A percentile compares a stretch with the other conserved stretches of the same genome.
phyloP scores from a whole-genome alignment of 2,113 vertebrate genomes.

The Siphamia tubifer region DNA sequence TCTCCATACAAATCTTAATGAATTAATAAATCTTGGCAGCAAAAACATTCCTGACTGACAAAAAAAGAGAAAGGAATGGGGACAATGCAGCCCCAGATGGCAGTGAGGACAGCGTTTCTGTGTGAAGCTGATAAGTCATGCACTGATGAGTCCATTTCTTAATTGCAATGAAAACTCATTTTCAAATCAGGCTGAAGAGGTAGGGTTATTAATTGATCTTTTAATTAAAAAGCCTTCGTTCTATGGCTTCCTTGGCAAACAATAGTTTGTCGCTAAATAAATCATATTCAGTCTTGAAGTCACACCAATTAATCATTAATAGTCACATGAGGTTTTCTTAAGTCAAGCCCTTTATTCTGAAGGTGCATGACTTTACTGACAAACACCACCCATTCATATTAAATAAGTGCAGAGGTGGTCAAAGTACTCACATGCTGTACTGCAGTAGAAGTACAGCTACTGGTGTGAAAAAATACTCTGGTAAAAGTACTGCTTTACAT shows the following conservation, averaged over 20 bases:
- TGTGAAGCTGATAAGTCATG: conserved; percentile 84
- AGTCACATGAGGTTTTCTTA: conserved; percentile 32
- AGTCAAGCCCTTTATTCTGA: conserved; percentile 13
- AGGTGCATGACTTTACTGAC: conserved; percentile 23
- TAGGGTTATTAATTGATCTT: conserved; percentile 80
- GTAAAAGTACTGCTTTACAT: too few species aligned
- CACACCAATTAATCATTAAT: conserved; percentile 71
- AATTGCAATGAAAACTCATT: conserved; percentile 80
- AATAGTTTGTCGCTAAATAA: conserved; percentile 66
- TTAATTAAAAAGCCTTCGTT: conserved; percentile 73
- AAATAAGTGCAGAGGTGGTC: too few species aligned
- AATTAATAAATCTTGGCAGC: conserved; percentile 82
- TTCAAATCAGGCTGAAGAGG: conserved; percentile 77
- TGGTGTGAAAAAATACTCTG: too few species aligned
- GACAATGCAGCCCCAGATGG: conserved; percentile 77
- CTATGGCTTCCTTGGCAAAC: conserved; percentile 57
- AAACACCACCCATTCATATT: conserved; percentile 40
- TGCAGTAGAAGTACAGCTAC: too few species aligned
- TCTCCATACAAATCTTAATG: conserved; percentile 80
- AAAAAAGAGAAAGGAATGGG: conserved; percentile 47
- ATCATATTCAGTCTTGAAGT: conserved; percentile 63
- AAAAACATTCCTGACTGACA: conserved; percentile 68
- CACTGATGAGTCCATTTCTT: conserved; percentile 82
- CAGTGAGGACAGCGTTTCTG: conserved; percentile 71
- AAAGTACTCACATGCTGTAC: too few species aligned